Conservation (phyloP, 2,888 invertebrate species). For the Rotaria magnacalcarata region DNA sequence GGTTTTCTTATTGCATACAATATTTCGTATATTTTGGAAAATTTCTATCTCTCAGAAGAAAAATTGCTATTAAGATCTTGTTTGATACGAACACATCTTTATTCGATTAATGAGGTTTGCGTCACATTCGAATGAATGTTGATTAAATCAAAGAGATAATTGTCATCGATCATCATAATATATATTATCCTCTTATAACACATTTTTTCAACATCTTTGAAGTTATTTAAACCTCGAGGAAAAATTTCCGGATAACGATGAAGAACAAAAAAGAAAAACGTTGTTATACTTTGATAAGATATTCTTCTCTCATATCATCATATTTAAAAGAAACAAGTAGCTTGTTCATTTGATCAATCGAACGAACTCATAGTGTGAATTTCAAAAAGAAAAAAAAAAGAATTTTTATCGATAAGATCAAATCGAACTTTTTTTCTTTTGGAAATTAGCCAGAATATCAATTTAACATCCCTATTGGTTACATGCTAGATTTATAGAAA, state of each 20-base stretch:
- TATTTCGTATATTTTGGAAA: too few species aligned
- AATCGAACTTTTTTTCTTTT: neutral
- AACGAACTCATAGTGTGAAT: constrained; percentile 18
- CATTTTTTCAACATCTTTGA: neutral
- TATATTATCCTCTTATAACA: neutral
- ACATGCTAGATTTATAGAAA: neutral
- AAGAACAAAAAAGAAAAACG: neutral
- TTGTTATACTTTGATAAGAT: constrained; percentile 10
- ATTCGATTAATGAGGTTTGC: neutral
- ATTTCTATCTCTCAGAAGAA: too few species aligned
- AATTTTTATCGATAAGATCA: neutral
- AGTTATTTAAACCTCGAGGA: neutral
- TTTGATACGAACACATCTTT: neutral
- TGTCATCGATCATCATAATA: neutral
- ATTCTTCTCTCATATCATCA: neutral
- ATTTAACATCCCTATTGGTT: constrained; percentile 7
- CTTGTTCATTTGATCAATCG: constrained; percentile 21
- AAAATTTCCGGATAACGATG: constrained; percentile 12
- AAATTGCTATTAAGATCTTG: too few species aligned
- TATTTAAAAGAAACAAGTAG: constrained; percentile 12
- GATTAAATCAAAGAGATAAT: constrained; percentile 6
- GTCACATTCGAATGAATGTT: neutral
- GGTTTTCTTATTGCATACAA: too few species aligned
- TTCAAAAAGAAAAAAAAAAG: neutral
- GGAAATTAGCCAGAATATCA: constrained; percentile 22